These are phyloP conservation scores for Pyxicephalus adspersus DNA, from an alignment of 2,113 vertebrate species.

Conservation along the genomic window DNA sequence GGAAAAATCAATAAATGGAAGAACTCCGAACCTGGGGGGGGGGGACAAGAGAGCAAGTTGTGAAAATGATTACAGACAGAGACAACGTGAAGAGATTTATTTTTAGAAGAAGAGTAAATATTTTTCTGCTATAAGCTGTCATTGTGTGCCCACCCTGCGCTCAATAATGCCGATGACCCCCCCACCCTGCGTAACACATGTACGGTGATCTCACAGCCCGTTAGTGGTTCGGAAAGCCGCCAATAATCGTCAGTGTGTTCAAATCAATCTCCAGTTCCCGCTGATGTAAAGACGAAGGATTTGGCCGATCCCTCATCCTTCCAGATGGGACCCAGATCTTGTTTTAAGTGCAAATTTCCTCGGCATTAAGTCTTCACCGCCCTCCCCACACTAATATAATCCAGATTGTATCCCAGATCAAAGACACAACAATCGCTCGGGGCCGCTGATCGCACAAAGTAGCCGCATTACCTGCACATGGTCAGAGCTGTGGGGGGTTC, in stretches of 20 bases:
- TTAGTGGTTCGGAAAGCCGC: background rate
- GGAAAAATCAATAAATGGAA: too few species aligned
- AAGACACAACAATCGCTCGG: background rate
- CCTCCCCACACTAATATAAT: background rate
- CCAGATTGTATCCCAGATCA: conserved; percentile 39
- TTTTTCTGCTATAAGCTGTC: too few species aligned
- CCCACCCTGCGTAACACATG: background rate
- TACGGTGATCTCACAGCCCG: too few species aligned
- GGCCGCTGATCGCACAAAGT: background rate
- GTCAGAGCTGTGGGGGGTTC: conserved; percentile 7
- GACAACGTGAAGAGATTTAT: too few species aligned
- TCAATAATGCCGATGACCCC: too few species aligned
- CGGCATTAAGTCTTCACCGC: background rate
- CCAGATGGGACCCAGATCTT: conserved; percentile 37
- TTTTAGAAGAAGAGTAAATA: too few species aligned
- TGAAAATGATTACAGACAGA: too few species aligned
- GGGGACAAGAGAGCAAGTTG: too few species aligned
- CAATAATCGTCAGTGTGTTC: background rate
- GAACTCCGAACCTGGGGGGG: too few species aligned
- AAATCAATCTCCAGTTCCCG: background rate
- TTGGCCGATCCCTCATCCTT: background rate
- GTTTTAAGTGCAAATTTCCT: conserved; percentile 43
- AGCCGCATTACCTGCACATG: background rate
- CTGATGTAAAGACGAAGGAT: background rate
- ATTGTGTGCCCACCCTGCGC: too few species aligned